phyloP scores from a whole-genome alignment of 2,113 vertebrate species.

The Oxyura jamaicensis region DNA sequence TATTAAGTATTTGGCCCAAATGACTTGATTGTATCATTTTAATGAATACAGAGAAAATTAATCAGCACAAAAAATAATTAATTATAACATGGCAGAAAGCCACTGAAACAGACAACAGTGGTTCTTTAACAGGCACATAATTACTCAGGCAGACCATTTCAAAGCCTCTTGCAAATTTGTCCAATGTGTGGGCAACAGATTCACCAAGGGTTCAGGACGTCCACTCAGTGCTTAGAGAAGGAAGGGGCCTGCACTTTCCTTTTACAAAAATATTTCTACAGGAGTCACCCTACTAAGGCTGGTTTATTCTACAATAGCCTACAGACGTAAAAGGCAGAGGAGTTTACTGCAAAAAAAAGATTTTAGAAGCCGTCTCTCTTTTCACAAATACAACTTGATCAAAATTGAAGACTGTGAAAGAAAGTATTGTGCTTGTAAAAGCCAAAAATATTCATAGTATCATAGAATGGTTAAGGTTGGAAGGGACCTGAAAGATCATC shows the following conservation, averaged over 20 bases:
- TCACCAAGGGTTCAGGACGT: not conserved
- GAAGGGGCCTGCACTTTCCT: not conserved
- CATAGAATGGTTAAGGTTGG: too few relatives aligned
- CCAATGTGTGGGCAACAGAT: not conserved
- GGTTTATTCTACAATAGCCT: not conserved
- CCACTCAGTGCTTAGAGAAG: not conserved
- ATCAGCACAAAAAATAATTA: slow-evolving; percentile 36
- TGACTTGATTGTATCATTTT: slow-evolving; percentile 51
- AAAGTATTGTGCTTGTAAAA: not conserved
- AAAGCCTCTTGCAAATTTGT: slow-evolving; percentile 10
- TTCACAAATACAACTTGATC: slow-evolving; percentile 39
- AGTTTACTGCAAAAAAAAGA: not conserved
- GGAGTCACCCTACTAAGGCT: not conserved
- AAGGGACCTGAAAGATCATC: too few relatives aligned
- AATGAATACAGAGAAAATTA: slow-evolving; percentile 50
- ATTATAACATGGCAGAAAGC: slow-evolving; percentile 30
- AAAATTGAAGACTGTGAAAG: slow-evolving; percentile 49
- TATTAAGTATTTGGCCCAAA: slow-evolving; percentile 38
- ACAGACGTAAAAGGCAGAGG: not conserved
- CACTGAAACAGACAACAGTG: not conserved
- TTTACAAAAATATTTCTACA: not conserved
- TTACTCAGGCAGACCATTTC: not conserved
- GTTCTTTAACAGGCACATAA: not conserved
- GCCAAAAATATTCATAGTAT: too few relatives aligned
- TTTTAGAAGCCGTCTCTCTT: not conserved